These are phyloP conservation scores for Campoletis raptor DNA, from an alignment of 2,888 invertebrate species.

Conservation along the genomic window DNA sequence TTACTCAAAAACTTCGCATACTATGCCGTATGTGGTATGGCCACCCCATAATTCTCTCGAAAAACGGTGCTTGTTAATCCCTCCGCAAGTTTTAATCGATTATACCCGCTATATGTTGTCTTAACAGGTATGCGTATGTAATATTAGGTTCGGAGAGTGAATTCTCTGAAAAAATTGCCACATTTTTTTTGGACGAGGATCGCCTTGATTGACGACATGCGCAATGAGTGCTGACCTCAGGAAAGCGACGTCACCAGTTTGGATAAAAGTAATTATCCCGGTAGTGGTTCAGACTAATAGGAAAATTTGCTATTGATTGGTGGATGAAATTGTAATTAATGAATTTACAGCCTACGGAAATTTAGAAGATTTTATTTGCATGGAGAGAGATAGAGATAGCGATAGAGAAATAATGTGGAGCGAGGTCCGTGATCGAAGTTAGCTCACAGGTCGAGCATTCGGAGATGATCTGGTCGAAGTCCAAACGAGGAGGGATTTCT, in stretches of 20 bases:
- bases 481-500: conserved; percentile 39
- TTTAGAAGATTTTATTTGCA: conserved; percentile 4
- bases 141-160: conserved; percentile 54
- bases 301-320: neutral
- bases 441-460: conserved; percentile 28
- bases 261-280: conserved; percentile 7
- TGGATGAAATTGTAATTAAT: neutral
- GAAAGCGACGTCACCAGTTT: neutral
- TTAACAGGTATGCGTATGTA: conserved; percentile 44
- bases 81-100: conserved; percentile 69
- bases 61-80: conserved; percentile 70
- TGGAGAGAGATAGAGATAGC: conserved; percentile 44
- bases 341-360: neutral
- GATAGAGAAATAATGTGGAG: conserved; percentile 39
- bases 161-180: conserved; percentile 22
- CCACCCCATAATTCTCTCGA: conserved; percentile 68
- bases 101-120: conserved; percentile 50
- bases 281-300: neutral
- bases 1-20: conserved; percentile 70
- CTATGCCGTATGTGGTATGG: conserved; percentile 35
- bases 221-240: conserved; percentile 28
- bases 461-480: conserved; percentile 29
- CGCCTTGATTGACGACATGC: conserved; percentile 24
- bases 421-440: conserved; percentile 15
- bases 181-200: conserved; percentile 15